These are phyloP conservation scores for Rhagoletis pomonella DNA, from an alignment of 1,140 invertebrate species.

Conservation along the genomic window DNA sequence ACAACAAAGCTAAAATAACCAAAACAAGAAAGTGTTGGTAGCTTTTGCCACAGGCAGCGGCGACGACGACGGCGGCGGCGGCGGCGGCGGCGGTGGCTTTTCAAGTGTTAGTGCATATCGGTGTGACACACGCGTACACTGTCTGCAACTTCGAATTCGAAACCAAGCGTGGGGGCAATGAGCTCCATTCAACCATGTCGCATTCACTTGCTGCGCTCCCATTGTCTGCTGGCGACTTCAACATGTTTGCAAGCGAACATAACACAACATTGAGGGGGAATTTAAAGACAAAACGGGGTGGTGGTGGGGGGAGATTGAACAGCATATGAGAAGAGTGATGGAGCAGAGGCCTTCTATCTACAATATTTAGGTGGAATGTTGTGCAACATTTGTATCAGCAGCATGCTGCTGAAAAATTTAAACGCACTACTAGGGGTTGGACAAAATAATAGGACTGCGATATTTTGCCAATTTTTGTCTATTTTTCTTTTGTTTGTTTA, in stretches of 20 bases:
- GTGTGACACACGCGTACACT: not conserved
- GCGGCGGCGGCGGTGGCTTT: not conserved
- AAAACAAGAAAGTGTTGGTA: not conserved
- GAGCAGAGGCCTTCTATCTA: too few species aligned
- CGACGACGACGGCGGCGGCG: not conserved
- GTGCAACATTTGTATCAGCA: too few species aligned
- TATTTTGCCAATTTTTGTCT: too few species aligned
- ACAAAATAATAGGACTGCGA: too few species aligned
- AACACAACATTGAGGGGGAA: constrained; percentile 7
- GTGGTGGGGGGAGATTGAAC: not conserved
- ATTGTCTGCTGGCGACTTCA: not conserved
- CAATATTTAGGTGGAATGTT: too few species aligned
- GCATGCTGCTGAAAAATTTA: too few species aligned
- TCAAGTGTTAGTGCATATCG: not conserved
- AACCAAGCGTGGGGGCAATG: not conserved
- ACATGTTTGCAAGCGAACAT: constrained; percentile 15
- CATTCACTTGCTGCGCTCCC: not conserved
- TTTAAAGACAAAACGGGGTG: too few species aligned
- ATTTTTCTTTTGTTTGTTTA: too few species aligned
- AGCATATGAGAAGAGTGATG: too few species aligned
- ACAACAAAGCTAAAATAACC: not conserved
- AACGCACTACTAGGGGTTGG: too few species aligned
- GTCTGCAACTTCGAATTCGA: not conserved
- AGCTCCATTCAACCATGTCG: constrained; percentile 20
- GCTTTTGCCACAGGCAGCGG: not conserved